Evolutionary conservation across 2,888 invertebrate genomes (phyloP), one percentile per base, ranked within the genome.

Genomic region (Drosophila putrida): DNA sequence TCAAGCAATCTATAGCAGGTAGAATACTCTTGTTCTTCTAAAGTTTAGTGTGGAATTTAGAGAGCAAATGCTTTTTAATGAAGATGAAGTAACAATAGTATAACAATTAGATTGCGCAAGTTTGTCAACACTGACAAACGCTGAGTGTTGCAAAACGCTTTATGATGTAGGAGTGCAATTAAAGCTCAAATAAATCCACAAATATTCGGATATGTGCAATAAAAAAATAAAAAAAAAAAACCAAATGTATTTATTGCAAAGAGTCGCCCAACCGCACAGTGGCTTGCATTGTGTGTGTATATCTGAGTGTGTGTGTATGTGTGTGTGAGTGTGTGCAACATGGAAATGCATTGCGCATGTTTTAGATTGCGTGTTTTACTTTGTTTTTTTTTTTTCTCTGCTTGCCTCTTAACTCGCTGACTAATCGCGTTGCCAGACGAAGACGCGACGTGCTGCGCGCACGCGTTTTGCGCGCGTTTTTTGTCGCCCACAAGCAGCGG

Each of bases 291-390:
- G 76, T 76, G 25, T 76, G 25, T 55, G 41, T 28, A 1, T 11
- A 3, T 8, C 11, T n/a, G 0, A 28, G 9, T 31, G 13, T 31
- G 35, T 35, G 27, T 39, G 35, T 60, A 46, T 54, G 39, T 41
- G 54, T 54, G 39, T 47, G 38, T 46, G 1, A 28, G 41, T 6
- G 47, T 68, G 50, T 85, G 82, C 82, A 82, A 71, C 64, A 44
- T 72, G 66, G 63, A 71, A 82, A 71, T 82, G 80, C 82, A 82
- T 79, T 81, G 84, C 84, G 77, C 84, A 80, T 80, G 71, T 61
- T 75, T 66, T 41, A 68, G 68, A 70, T 82, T 82, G 84, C 84
- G 76, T 78, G 81, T 81, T 78, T 67, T 53, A 57, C 58, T 70
- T 47, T 43, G 38, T 33, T 51, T 51, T 61, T 61, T 33, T 51